A percentile compares a stretch with the other conserved stretches of the same genome.
phyloP scores from a whole-genome alignment of 2,113 vertebrate genomes.

The Lepus americanus region DNA sequence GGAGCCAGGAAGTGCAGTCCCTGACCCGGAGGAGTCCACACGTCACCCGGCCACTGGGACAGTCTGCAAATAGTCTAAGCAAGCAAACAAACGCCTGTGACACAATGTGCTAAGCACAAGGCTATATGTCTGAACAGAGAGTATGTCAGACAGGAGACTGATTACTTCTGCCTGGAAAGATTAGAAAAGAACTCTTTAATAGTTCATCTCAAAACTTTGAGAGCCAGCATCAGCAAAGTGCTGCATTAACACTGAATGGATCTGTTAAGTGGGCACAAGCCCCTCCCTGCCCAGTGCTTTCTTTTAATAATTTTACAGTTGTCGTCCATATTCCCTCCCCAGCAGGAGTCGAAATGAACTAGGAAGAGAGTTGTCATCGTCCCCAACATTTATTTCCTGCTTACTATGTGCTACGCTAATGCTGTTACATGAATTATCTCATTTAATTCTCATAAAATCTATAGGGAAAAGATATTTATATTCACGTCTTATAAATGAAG shows the following conservation, averaged over 20 bases:
- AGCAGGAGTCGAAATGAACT: background rate
- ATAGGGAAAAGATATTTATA: background rate
- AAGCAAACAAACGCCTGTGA: background rate
- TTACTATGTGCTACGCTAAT: too few relatives aligned
- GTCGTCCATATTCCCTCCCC: background rate
- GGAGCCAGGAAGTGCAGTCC: background rate
- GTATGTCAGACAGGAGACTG: background rate
- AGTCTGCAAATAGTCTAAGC: background rate
- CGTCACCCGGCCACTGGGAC: background rate
- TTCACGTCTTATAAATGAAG: slow-evolving; percentile 35
- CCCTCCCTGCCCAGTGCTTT: background rate
- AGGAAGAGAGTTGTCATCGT: background rate
- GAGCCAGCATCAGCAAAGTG: background rate
- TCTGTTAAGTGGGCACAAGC: background rate
- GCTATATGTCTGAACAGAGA: background rate
- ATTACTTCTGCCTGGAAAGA: background rate
- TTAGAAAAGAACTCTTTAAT: background rate
- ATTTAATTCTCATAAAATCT: background rate
- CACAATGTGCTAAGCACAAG: background rate
- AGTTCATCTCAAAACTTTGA: background rate
- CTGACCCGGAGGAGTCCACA: background rate
- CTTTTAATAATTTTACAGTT: background rate
- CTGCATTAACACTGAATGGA: slow-evolving; percentile 28
- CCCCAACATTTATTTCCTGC: background rate
- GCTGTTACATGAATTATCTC: background rate